Base-by-base conservation (phyloP, 2,113 vertebrate genomes). In the Uropsilus gracilis region DNA sequence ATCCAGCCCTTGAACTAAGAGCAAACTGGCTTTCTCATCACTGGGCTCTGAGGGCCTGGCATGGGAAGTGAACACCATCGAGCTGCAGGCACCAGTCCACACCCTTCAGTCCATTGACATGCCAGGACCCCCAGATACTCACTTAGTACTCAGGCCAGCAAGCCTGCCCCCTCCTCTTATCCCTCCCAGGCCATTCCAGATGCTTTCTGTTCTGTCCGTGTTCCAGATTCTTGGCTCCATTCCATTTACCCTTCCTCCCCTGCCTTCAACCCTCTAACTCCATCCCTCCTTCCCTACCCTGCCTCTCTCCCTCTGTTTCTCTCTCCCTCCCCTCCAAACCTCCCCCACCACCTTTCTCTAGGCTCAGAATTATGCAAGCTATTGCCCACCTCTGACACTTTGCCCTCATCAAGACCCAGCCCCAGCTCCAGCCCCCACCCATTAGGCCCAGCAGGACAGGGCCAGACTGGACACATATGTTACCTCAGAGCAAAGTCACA, bases 271-370 rank as follows among this genome's bases (percentile, higher is more conserved):
- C 32, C 55, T 48, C 30, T 14, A 55, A 6, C 2, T 16, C 44
- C 30, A 26, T 30, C 14, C 12, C 24, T 9, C 73, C 17, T 1
- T 7, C 16, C 2, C 6, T 32, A 20, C 5, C n/a, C 16, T 11
- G 22, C 3, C n/a, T n/a, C n/a, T n/a, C n/a, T n/a, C 20, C 3
- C 30, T 8, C 2, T 7, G 7, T 22, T 20, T 22, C 53, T 5
- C 32, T 39, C 61, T 32, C 53, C 28, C 16, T 0, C 8, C 6
- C 37, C 22, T 22, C 32, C 37, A 55, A 24, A 34, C 46, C n/a
- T 28, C 37, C 72, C 24, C 32, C 55, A 22, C 42, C 50, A 6
- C 30, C 9, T 32, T 11, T n/a, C 73, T 50, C 44, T 61, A 8
- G 4, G 8, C 55, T 37, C 76, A 17, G 32, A 66, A 66, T 69